These are phyloP conservation scores for Cantharis rustica DNA, from an alignment of 2,888 invertebrate genomes.

Conservation along the genomic window DNA sequence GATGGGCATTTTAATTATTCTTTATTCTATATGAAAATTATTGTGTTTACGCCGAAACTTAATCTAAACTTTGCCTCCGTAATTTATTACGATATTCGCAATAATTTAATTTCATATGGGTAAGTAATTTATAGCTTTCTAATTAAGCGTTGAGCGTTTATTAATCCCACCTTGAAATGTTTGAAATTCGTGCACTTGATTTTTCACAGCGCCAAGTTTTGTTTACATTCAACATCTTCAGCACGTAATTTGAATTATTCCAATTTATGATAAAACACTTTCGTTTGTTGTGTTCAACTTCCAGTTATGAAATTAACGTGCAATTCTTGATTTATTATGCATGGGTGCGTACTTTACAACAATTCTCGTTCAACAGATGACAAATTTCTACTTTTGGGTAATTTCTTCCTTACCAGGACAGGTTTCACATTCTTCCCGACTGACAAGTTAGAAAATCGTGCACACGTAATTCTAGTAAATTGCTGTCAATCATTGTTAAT, in stretches of 20 bases:
- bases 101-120: neutral
- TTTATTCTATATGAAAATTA: neutral
- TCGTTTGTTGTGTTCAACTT: neutral
- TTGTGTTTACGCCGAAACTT: neutral
- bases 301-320: constrained; percentile 8
- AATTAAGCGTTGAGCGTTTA: neutral
- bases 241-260: neutral
- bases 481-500: neutral
- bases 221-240: neutral
- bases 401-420: neutral
- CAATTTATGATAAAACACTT: neutral
- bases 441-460: neutral
- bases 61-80: neutral
- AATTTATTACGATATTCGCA: neutral
- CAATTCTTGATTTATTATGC: neutral
- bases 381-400: constrained; percentile 10
- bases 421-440: neutral
- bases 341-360: constrained; percentile 7
- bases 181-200: neutral
- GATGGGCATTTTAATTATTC: neutral
- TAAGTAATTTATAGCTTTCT: neutral
- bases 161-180: neutral
- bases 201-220: neutral
- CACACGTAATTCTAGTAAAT: neutral
- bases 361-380: constrained; percentile 4